These are phyloP conservation scores for Drosophila eugracilis DNA, from an alignment of 1,140 invertebrate species.

Conservation along the genomic window DNA sequence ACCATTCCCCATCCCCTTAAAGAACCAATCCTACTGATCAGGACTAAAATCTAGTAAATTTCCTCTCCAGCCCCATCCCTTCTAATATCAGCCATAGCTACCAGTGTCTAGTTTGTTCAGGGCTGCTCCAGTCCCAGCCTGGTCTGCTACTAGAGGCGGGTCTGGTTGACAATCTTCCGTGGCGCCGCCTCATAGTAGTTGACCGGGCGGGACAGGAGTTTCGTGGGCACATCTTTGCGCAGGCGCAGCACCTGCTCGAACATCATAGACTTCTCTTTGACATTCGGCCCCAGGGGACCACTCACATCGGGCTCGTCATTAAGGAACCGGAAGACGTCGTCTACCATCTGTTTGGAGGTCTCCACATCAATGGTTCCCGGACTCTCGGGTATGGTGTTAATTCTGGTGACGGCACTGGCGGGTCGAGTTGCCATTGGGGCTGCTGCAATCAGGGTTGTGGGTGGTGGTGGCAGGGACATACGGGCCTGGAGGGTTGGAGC, in stretches of 20 bases:
- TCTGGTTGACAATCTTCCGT: constrained; percentile 73
- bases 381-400: constrained; percentile 31
- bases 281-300: constrained; percentile 75
- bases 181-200: constrained; percentile 81
- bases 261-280: constrained; percentile 81
- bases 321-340: constrained; percentile 86
- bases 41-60: not conserved
- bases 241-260: constrained; percentile 77
- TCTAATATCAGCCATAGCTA: constrained; percentile 26
- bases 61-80: constrained; percentile 14
- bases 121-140: constrained; percentile 35
- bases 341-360: constrained; percentile 86
- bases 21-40: constrained; percentile 17
- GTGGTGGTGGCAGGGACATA: constrained; percentile 64
- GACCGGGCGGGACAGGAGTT: constrained; percentile 82
- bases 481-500: constrained; percentile 63
- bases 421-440: constrained; percentile 19
- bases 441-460: constrained; percentile 24
- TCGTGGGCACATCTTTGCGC: constrained; percentile 75
- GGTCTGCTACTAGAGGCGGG: constrained; percentile 67
- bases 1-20: not conserved
- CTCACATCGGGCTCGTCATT: constrained; percentile 85
- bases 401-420: constrained; percentile 7
- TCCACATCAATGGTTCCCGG: constrained; percentile 84
- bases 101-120: constrained; percentile 56